These are phyloP conservation scores for Lepidurus couesii DNA, from an alignment of 1,140 invertebrate species.

Conservation along the genomic window DNA sequence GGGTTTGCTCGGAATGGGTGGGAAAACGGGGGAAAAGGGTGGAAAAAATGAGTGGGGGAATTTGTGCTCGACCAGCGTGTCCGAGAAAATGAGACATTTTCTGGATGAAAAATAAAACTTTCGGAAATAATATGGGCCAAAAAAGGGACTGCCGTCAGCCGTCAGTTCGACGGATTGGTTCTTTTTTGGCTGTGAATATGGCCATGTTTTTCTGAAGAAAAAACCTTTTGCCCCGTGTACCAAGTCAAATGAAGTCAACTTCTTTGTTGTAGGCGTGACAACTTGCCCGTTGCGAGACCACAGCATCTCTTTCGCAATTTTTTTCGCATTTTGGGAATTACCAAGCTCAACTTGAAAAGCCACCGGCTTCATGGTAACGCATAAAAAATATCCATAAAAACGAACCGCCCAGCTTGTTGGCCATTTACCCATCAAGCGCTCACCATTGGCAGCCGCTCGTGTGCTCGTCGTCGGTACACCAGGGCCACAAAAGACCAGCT, in stretches of 20 bases:
- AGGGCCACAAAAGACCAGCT: not conserved
- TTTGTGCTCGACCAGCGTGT: no score
- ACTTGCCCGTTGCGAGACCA: not conserved
- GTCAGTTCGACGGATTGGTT: no score
- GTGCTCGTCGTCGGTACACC: not conserved
- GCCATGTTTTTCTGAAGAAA: not conserved
- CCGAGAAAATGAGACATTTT: no score
- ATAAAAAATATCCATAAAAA: not conserved
- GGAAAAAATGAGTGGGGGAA: no score
- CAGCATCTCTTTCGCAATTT: not conserved
- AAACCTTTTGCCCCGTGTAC: slow-evolving; percentile 14
- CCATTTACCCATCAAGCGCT: not conserved
- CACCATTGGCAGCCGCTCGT: not conserved
- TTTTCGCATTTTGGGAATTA: not conserved
- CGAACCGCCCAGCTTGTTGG: not conserved
- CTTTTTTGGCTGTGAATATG: not conserved
- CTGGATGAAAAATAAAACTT: no score
- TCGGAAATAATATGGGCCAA: no score
- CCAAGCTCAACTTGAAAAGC: not conserved
- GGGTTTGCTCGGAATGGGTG: no score
- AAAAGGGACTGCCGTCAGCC: no score
- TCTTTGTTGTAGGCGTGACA: not conserved
- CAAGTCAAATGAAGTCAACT: slow-evolving; percentile 22
- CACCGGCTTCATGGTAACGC: not conserved
- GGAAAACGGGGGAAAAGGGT: no score